Percentiles rank a stretch among this genome's conserved stretches.
Evolutionary conservation across 2,797 vertebrate species (phyloP).

Genomic region (Dendrocincla tyrannina): DNA sequence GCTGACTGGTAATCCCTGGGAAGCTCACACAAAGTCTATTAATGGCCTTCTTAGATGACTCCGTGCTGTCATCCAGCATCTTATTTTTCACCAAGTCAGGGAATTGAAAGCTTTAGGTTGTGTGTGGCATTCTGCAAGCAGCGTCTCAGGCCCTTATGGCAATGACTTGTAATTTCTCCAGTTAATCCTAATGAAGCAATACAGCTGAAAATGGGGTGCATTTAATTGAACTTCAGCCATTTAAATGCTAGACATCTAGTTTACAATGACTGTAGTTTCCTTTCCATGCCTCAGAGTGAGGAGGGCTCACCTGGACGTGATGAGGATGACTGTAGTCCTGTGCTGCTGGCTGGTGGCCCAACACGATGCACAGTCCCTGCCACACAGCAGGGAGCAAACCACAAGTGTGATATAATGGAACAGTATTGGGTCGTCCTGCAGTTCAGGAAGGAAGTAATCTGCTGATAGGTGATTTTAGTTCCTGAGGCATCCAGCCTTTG

Average conservation of each 20-base stretch:
- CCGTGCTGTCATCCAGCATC: neutral
- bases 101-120: neutral
- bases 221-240: neutral
- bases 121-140: neutral
- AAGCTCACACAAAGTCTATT: conserved; percentile 25
- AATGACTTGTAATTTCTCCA: neutral
- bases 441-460: neutral
- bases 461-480: neutral
- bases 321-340: neutral
- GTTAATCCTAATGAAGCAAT: neutral
- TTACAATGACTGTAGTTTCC: neutral
- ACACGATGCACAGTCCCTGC: neutral
- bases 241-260: neutral
- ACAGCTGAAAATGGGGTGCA: neutral
- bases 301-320: neutral
- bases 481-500: neutral
- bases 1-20: neutral
- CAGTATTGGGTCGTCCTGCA: rapidly evolving
- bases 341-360: neutral
- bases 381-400: neutral
- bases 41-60: conserved; percentile 12
- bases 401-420: neutral
- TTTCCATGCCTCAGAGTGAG: rapidly evolving
- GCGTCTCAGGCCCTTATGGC: neutral
- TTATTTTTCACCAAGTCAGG: neutral